Evolutionary conservation across 1,140 invertebrate genomes (phyloP).

Genomic region (Chrysomallon squamiferum): DNA sequence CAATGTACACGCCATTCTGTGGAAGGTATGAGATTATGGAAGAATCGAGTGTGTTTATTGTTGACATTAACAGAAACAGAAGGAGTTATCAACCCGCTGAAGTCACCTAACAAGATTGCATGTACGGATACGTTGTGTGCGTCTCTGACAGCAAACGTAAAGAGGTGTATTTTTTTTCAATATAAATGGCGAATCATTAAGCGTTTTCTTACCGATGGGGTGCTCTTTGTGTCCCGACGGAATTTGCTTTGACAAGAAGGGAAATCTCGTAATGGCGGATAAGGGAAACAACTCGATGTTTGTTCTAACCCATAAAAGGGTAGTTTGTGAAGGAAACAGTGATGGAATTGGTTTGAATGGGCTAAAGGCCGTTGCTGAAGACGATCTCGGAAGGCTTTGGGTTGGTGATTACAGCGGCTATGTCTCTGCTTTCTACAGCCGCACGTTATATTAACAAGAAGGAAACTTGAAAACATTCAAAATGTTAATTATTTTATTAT

Average conservation of each 20-base stretch:
- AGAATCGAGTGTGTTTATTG: no score
- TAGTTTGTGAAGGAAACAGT: background rate
- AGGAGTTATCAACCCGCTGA: no score
- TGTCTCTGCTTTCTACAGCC: background rate
- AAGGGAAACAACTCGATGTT: constrained; percentile 4
- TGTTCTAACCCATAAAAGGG: background rate
- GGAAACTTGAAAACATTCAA: no score
- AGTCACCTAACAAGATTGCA: no score
- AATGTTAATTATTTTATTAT: no score
- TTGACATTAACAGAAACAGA: no score
- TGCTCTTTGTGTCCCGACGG: background rate
- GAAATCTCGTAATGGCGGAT: background rate
- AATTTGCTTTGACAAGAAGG: background rate
- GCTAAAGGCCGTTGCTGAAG: background rate
- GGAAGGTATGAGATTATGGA: no score
- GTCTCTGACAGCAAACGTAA: background rate
- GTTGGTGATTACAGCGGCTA: background rate
- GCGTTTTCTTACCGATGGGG: background rate
- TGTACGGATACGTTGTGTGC: background rate
- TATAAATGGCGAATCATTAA: background rate
- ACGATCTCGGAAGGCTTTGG: background rate
- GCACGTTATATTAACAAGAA: no score
- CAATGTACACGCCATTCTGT: no score
- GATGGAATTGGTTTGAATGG: background rate
- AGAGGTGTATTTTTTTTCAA: background rate